Evolutionary conservation across 1,140 invertebrate species (phyloP), one percentile per base, ranked within the genome.

Genomic region (Rhagoletis pomonella): DNA sequence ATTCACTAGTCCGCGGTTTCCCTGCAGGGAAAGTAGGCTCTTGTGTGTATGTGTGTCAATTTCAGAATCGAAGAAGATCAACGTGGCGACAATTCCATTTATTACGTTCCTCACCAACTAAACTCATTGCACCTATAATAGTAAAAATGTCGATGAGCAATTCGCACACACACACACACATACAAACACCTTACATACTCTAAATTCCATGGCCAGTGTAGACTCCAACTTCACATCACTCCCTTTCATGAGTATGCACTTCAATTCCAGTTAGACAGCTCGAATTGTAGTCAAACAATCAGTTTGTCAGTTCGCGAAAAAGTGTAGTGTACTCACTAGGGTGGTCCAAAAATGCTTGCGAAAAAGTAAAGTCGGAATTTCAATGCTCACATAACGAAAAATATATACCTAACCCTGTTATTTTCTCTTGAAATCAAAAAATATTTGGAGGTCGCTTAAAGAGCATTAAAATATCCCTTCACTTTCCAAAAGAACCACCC

Each of bases 281-380:
- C 73, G 47, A 55, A 81, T 81, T 81, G 44, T 55, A 81, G 73
- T 55, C 73, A 81, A 81, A 81, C 73, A 81, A 81, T 81, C 73
- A 81, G 44, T 58, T 81, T 81, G 73, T 29, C 47, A 81, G 73
- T 81, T 73, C 67, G 44, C 85, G 65, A 12, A n/a, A 86, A 86
- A 62, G 7, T 67, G 14, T 69, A 85, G 10, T 29, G 29, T 59
- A 19, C 3, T 9, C 19, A 19, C 17, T 59, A 14, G 55, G 10
- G 29, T 29, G 29, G 29, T 29, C 29, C 29, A 29, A 29, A 29
- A 29, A 29, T 29, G 29, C 29, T 29, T 29, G 29, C 29, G 29
- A 29, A 29, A 29, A 29, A 29, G 29, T 1, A 29, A 29, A 29
- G 29, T 29, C 29, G 29, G 0, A 29, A 29, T 29, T 29, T 29